phyloP scores from a whole-genome alignment of 2,113 vertebrate genomes.

The Dermatemys mawii region DNA sequence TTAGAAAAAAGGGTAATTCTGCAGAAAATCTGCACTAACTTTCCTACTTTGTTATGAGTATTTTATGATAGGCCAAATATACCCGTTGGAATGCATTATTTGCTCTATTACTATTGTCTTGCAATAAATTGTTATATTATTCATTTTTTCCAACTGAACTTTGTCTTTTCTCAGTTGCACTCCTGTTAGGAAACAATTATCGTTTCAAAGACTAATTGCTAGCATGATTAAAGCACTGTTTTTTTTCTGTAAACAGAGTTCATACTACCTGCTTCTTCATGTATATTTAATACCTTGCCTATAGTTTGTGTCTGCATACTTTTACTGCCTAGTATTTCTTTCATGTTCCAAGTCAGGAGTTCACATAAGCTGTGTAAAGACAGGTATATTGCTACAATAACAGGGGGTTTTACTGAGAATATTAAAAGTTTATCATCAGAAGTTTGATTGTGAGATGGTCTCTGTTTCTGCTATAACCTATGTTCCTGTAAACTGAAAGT shows the following conservation, averaged over 20 bases:
- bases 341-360: neutral
- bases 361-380: neutral
- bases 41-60: neutral
- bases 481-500: neutral
- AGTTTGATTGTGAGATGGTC: neutral
- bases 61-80: neutral
- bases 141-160: neutral
- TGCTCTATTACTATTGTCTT: neutral
- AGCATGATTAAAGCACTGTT: neutral
- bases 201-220: neutral
- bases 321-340: neutral
- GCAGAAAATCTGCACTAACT: neutral
- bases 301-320: neutral
- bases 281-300: slow-evolving; percentile 9
- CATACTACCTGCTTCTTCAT: neutral
- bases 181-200: neutral
- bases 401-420: neutral
- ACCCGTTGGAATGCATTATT: neutral
- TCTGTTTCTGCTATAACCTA: neutral
- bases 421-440: slow-evolving; percentile 34
- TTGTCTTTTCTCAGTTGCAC: neutral
- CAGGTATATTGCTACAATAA: neutral
- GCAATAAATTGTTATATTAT: fast-evolving
- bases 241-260: neutral
- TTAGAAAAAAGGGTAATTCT: neutral